A percentile compares a stretch with the other conserved stretches of the same genome.
Conservation (phyloP, 2,888 invertebrate genomes). For the Hemicrepidius hirtus region DNA sequence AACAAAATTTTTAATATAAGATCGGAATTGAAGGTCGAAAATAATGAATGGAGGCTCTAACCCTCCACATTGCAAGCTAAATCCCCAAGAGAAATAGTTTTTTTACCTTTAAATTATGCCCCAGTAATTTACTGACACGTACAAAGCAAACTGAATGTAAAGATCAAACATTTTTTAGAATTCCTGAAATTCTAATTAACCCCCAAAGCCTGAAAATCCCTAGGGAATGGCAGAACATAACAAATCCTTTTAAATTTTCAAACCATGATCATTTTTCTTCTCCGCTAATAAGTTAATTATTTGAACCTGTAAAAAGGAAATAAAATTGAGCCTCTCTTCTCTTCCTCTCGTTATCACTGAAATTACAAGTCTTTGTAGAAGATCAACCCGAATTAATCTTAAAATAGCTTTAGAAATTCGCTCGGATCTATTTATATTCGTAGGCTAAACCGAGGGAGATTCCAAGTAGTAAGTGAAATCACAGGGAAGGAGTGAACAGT, state of each 20-base stretch:
- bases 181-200: no score
- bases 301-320: neutral
- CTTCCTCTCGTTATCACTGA: neutral
- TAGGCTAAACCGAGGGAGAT: conserved; percentile 40
- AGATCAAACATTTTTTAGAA: no score
- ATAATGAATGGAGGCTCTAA: no score
- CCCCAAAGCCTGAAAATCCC: neutral
- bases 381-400: conserved; percentile 37
- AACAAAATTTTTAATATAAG: no score
- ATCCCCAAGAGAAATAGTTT: no score
- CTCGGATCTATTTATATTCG: conserved; percentile 46
- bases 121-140: no score
- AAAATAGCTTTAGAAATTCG: conserved; percentile 41
- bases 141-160: no score
- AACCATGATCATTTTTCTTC: conserved; percentile 1
- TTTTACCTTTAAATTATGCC: no score
- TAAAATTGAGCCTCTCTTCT: neutral
- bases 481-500: conserved; percentile 37
- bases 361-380: conserved; percentile 19
- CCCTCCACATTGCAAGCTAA: no score
- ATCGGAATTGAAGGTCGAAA: no score
- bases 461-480: conserved; percentile 42
- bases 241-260: neutral
- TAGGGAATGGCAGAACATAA: neutral
- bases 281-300: conserved; percentile 6